Conservation (phyloP, 2,113 vertebrate genomes). For the Pheucticus melanocephalus region DNA sequence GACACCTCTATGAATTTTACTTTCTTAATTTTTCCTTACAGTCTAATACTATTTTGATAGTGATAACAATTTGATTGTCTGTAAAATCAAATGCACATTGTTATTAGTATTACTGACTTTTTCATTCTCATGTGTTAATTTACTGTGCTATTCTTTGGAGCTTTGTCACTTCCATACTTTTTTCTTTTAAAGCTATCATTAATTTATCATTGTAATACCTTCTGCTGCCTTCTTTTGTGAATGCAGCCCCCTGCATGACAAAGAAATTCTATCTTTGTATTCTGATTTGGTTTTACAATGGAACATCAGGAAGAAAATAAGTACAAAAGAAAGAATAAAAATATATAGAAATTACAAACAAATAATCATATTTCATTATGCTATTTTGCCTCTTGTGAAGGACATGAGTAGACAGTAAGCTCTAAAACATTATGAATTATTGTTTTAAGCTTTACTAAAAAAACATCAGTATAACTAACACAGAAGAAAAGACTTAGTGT, state of each 20-base stretch:
- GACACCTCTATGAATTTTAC: neutral
- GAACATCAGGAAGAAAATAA: neutral
- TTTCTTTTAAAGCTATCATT: slow-evolving; percentile 56
- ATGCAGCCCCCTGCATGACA: neutral
- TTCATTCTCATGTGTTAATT: slow-evolving; percentile 34
- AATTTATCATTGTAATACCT: slow-evolving; percentile 58
- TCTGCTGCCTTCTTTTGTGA: slow-evolving; percentile 30
- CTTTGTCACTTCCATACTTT: slow-evolving; percentile 51
- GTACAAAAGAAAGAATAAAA: neutral
- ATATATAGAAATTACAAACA: neutral
- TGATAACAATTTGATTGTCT: slow-evolving; percentile 2
- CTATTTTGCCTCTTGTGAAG: neutral
- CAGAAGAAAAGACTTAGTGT: neutral
- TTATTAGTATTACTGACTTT: slow-evolving; percentile 31
- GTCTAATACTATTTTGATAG: slow-evolving; percentile 13
- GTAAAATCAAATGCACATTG: slow-evolving; percentile 13
- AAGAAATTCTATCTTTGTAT: slow-evolving; percentile 14
- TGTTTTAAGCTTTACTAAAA: slow-evolving; percentile 2
- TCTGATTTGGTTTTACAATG: neutral
- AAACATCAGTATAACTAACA: neutral
- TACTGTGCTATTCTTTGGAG: slow-evolving; percentile 16
- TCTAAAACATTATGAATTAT: slow-evolving; percentile 26
- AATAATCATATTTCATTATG: neutral
- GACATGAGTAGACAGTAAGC: neutral
- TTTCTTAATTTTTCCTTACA: neutral